phyloP scores from a whole-genome alignment of 2,888 invertebrate genomes.

The Crossocerus cetratus region DNA sequence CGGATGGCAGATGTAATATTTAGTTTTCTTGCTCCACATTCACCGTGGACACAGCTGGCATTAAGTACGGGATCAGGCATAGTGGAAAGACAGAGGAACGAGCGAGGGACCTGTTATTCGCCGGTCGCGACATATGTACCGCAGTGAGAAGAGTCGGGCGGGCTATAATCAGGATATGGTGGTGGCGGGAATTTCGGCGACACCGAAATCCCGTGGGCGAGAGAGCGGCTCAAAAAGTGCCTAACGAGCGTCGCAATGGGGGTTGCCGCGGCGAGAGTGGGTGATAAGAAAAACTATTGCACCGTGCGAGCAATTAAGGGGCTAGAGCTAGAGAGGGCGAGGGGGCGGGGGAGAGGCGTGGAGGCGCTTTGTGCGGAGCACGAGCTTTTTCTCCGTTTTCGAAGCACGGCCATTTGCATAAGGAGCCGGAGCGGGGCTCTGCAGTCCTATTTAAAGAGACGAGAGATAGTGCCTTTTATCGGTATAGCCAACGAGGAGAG shows the following conservation, averaged over 20 bases:
- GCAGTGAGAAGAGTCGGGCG: no score
- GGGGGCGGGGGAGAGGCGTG: no score
- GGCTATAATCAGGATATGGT: slow-evolving; percentile 2
- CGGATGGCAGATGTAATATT: no score
- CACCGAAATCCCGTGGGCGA: slow-evolving; percentile 1
- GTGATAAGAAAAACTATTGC: slow-evolving; percentile 30
- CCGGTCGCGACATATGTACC: no score
- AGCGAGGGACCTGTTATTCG: no score
- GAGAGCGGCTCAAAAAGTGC: not conserved
- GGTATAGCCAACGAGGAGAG: slow-evolving; percentile 26
- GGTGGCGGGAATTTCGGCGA: not conserved
- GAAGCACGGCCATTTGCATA: slow-evolving; percentile 32
- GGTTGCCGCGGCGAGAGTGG: not conserved
- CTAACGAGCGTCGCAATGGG: slow-evolving; percentile 35
- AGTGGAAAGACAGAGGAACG: no score
- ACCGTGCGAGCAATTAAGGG: slow-evolving; percentile 39
- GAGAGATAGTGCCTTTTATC: slow-evolving; percentile 48
- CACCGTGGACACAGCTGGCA: no score
- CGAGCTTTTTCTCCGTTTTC: slow-evolving; percentile 36
- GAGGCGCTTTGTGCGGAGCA: slow-evolving; percentile 22
- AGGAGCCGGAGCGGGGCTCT: slow-evolving; percentile 10
- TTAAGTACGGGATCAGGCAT: no score
- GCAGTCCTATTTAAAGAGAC: slow-evolving; percentile 39
- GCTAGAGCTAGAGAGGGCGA: no score
- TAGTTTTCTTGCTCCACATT: no score